Evolutionary conservation across 2,888 invertebrate genomes (phyloP), one percentile per base, ranked within the genome.

Genomic region (Sphinx pinastri): DNA sequence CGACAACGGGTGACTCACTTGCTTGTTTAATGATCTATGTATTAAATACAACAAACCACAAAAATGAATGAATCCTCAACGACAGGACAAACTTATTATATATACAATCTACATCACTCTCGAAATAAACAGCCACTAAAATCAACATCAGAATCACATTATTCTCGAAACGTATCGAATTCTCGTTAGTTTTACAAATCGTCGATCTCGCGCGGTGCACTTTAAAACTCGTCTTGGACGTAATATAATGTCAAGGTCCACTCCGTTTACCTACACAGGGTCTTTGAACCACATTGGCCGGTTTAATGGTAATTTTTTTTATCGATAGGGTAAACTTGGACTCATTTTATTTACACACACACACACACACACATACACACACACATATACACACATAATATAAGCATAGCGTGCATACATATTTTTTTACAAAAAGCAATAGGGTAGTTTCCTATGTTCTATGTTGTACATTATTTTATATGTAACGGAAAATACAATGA

Each of bases 181-280:
- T 63, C 63, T 16, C 13, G 19, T 19, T 63, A 19, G 49, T 8
- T 49, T 47, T 19, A 47, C 49, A 60, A 16, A 47, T 38, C 16
- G 13, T 13, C 10, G 12, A 47, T 63, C 47, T 13, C 11, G 10
- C 47, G 2, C 13, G 47, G 5, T 63, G 63, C 16, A 19, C 19
- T 63, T 63, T 63, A 63, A 63, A 63, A 63, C 63, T 19, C 49
- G 63, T 63, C 49, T n/a, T 63, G 63, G 19, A 19, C 19, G 6
- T 16, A 19, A 63, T 49, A 63, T 63, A 63, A 63, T 63, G 63
- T 49, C 63, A 63, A 63, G 63, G 63, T 47, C 19, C 12, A 2
- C 7, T 19, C 63, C 19, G 63, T 49, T 63, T 63, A 63, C 63
- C 47, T 63, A 63, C 47, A 49, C 13, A 63, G 47, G 63, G 47